Percentiles rank a stretch among this genome's conserved stretches.
phyloP scores from a whole-genome alignment of 2,888 invertebrate species.

The Chalcosyrphus nemorum region DNA sequence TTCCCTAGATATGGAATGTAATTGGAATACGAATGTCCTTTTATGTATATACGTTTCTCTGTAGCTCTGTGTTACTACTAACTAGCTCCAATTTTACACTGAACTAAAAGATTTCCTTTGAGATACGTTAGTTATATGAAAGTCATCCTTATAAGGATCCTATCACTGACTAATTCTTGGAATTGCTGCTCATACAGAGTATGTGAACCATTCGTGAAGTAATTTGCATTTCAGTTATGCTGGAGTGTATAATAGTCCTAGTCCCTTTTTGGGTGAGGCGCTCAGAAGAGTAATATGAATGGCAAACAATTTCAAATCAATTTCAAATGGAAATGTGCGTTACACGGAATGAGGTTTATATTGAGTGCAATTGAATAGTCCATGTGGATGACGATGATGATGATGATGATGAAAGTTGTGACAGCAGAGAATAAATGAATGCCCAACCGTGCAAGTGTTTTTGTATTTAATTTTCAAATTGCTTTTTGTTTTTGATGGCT shows the following conservation, averaged over 20 bases:
- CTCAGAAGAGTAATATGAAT: background rate
- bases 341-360: background rate
- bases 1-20: background rate
- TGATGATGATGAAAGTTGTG: background rate
- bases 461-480: background rate
- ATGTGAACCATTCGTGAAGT: background rate
- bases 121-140: too few relatives aligned
- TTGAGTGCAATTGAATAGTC: background rate
- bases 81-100: background rate
- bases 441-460: background rate
- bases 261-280: background rate
- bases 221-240: background rate
- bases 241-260: too few relatives aligned
- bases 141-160: background rate
- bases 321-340: background rate
- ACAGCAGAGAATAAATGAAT: background rate
- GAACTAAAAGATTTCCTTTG: background rate
- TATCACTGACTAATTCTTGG: background rate
- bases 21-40: background rate
- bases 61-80: background rate
- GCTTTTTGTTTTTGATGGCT: background rate
- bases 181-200: background rate
- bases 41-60: background rate
- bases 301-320: background rate
- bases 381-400: background rate